phyloP scores from a whole-genome alignment of 2,113 vertebrate genomes.

The Cygnus buccinator region DNA sequence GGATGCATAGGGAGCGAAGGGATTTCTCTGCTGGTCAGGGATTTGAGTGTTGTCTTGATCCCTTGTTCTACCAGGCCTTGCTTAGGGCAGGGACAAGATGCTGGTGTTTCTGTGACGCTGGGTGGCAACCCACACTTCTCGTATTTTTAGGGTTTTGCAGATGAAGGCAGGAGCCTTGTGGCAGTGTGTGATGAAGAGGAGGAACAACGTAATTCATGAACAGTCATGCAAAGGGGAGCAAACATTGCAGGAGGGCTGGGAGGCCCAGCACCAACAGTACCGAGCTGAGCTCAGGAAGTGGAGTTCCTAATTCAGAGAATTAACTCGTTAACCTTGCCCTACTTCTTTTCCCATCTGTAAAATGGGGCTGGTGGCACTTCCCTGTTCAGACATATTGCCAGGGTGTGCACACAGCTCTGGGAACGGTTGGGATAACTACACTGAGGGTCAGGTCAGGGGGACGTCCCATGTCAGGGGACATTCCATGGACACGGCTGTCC shows the following conservation, averaged over 20 bases:
- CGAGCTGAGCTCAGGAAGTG: not conserved
- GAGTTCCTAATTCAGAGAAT: not conserved
- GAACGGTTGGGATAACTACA: not conserved
- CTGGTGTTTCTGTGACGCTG: not conserved
- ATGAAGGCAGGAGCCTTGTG: not conserved
- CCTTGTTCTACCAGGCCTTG: not conserved
- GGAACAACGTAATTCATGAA: not conserved
- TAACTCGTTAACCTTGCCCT: not conserved
- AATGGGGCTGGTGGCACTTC: rapidly evolving
- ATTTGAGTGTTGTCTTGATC: not conserved
- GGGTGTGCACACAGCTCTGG: rapidly evolving
- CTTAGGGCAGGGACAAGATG: not conserved
- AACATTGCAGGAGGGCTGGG: not conserved
- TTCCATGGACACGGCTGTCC: not conserved
- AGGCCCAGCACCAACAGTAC: not conserved
- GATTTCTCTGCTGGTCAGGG: not conserved
- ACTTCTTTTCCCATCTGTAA: not conserved
- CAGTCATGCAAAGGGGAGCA: not conserved
- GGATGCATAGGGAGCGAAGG: not conserved
- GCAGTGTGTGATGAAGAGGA: not conserved
- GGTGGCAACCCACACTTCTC: not conserved
- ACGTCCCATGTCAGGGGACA: not conserved
- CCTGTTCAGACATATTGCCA: not conserved
- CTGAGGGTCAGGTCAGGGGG: not conserved
- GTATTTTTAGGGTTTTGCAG: not conserved